Conservation (phyloP, 1,140 invertebrate genomes). For the Cepaea nemoralis region DNA sequence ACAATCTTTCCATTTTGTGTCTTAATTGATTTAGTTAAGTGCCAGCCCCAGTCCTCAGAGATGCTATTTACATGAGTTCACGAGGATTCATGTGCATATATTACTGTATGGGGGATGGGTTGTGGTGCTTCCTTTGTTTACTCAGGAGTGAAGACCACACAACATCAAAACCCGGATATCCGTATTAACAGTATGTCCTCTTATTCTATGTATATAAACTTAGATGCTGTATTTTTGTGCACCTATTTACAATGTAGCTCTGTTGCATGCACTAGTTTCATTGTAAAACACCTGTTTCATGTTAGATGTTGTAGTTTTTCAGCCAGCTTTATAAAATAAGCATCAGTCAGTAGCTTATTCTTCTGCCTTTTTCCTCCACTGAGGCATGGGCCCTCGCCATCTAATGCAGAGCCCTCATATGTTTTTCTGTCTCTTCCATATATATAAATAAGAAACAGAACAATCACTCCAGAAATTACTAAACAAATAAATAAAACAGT, state of each 20-base stretch:
- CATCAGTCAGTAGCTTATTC: too few relatives aligned
- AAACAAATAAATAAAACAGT: too few relatives aligned
- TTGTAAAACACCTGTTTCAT: background rate
- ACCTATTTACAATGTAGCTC: background rate
- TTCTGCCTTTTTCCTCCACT: too few relatives aligned
- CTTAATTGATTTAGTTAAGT: background rate
- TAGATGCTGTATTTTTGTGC: background rate
- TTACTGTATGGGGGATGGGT: slow-evolving; percentile 24
- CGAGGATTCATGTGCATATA: background rate
- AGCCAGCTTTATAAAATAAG: too few relatives aligned
- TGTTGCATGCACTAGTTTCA: background rate
- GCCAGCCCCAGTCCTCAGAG: background rate
- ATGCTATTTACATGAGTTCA: background rate
- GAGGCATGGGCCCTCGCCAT: too few relatives aligned
- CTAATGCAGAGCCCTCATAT: too few relatives aligned
- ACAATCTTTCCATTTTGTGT: background rate
- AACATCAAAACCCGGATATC: slow-evolving; percentile 15
- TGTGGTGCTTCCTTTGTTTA: slow-evolving; percentile 32
- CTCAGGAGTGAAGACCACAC: background rate
- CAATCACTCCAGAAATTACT: too few relatives aligned
- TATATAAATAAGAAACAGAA: too few relatives aligned
- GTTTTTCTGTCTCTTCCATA: too few relatives aligned
- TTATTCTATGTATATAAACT: background rate
- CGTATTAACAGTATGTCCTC: slow-evolving; percentile 34
- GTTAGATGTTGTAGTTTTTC: background rate